Evolutionary conservation across 2,113 vertebrate genomes (phyloP).

Genomic region (Neopipo cinnamomea): DNA sequence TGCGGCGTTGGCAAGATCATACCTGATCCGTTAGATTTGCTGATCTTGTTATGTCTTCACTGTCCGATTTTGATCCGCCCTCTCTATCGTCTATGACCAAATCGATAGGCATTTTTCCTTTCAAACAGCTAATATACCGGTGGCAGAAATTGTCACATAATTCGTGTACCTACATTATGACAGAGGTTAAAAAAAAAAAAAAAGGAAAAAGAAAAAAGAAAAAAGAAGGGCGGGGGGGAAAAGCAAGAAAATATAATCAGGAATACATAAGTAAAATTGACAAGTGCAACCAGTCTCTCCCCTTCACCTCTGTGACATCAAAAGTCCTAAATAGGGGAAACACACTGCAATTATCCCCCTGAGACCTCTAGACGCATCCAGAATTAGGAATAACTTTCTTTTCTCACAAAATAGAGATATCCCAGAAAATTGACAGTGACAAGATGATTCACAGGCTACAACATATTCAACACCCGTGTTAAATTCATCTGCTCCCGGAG

Average conservation of each 20-base stretch:
- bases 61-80: conserved; percentile 98
- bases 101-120: conserved; percentile 99
- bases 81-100: conserved; percentile 99
- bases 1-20: conserved; percentile 66
- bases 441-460: conserved; percentile 93
- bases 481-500: conserved; percentile 92
- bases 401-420: conserved; percentile 96
- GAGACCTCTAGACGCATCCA: conserved; percentile 78
- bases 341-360: conserved; percentile 78
- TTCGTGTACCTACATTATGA: conserved; percentile 91
- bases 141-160: conserved; percentile 99
- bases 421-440: conserved; percentile 97
- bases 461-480: conserved; percentile 94
- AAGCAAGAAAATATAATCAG: conserved; percentile 76
- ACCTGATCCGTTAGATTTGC: conserved; percentile 97
- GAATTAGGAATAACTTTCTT: conserved; percentile 84
- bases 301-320: conserved; percentile 74
- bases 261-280: conserved; percentile 78
- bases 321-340: conserved; percentile 78
- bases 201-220: fast-evolving
- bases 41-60: conserved; percentile 97
- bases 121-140: conserved; percentile 99
- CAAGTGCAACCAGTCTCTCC: conserved; percentile 77
- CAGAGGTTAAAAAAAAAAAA: conserved; percentile 36
- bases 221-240: fast-evolving